Evolutionary conservation across 2,888 invertebrate species (phyloP), one percentile per base, ranked within the genome.

Genomic region (Dicyrtoma fusca): DNA sequence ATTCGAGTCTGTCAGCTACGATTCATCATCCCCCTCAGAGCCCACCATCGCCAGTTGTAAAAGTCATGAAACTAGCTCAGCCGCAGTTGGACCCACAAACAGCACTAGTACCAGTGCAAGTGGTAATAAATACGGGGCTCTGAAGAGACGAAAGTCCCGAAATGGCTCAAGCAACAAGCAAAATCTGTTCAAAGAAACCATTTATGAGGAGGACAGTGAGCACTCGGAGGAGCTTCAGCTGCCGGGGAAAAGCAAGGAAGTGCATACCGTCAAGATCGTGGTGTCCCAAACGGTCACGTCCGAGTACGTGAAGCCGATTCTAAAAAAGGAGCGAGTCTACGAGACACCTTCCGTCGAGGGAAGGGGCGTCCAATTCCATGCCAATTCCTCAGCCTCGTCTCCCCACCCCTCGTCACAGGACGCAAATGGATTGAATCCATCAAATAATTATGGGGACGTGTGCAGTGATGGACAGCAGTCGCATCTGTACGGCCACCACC

Each of bases 251-350:
- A 62, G 23, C 47, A 59, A 49, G 26, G 34, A 68, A 57, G 42
- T 68, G 19, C 75, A 78, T 63, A 71, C 80, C n/a, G 80, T 80
- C 5, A 80, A 80, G 73, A 73, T 77, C 61, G 78, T 80, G 26
- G 75, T 76, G 8, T 70, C 69, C 51, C 69, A 53, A 59, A 53
- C 42, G 51, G 55, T 25, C 19, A 57, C 61, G 34, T 69, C 57
- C n/a, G 76, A 74, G 14, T 75, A 75, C 51, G 79, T 80, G 25
- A 80, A 80, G 53, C 79, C 80, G 4, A 80, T 80, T 63, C 64
- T 80, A 44, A 80, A 80, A 64, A 80, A 69, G 26, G 69, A 61
- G 25, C 26, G 64, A 19, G 65, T 69, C 21, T 69, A 73, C 11
- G 73, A 64, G 44, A 57, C 57, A 5, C 53, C 59, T 17, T 44